Percentiles rank a stretch among this genome's conserved stretches.
Evolutionary conservation across 2,797 vertebrate genomes (phyloP).

Genomic region (Falco biarmicus): DNA sequence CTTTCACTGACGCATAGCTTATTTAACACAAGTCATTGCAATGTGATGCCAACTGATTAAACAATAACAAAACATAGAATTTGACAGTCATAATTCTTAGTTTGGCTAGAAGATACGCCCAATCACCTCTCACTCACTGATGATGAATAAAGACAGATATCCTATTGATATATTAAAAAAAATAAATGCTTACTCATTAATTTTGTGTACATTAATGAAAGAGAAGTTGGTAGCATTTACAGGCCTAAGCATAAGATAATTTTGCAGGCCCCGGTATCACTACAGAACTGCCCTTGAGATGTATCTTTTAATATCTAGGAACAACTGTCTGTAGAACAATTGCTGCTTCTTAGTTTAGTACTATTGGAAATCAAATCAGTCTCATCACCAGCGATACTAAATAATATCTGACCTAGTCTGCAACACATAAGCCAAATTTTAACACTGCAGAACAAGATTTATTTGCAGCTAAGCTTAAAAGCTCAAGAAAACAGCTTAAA

Average conservation of each 20-base stretch:
- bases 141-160: not conserved
- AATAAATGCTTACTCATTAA: not conserved
- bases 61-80: not conserved
- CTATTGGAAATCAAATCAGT: constrained; percentile 23
- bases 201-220: not conserved
- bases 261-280: constrained; percentile 36
- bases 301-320: constrained; percentile 23
- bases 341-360: constrained; percentile 24
- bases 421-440: not conserved
- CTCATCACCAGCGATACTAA: constrained; percentile 24
- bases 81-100: not conserved
- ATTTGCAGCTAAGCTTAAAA: constrained; percentile 21
- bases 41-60: not conserved
- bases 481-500: not conserved
- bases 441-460: not conserved
- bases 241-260: not conserved
- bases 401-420: constrained; percentile 34
- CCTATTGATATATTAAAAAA: not conserved
- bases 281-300: constrained; percentile 23
- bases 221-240: not conserved
- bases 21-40: not conserved
- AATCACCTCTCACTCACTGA: not conserved
- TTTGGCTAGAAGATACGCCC: not conserved
- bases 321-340: constrained; percentile 12
- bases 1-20: not conserved